These are phyloP conservation scores for Eupeodes latifasciatus DNA, from an alignment of 2,888 invertebrate species.

Conservation along the genomic window DNA sequence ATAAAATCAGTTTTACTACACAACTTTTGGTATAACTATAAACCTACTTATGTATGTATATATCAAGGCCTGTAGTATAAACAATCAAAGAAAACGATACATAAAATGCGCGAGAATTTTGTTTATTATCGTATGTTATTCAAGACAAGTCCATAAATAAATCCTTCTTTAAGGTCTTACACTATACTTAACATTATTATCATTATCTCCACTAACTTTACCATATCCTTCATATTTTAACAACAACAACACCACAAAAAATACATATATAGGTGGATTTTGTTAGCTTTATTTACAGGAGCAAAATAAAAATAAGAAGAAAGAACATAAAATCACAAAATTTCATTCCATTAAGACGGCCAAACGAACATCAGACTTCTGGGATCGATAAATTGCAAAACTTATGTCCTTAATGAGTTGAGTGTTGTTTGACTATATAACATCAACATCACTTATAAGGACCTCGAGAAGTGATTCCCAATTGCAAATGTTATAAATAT, in stretches of 20 bases:
- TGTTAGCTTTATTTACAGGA: background rate
- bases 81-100: conserved; percentile 1
- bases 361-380: conserved; percentile 29
- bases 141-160: conserved; percentile 1
- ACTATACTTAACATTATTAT: conserved; percentile 10
- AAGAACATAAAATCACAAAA: conserved; percentile 29
- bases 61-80: background rate
- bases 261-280: too few species aligned
- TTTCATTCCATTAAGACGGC: conserved; percentile 38
- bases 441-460: conserved; percentile 21
- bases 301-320: too few species aligned
- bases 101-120: background rate
- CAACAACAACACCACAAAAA: background rate
- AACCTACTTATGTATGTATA: background rate
- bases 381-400: conserved; percentile 48
- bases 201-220: conserved; percentile 34
- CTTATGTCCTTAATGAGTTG: conserved; percentile 48
- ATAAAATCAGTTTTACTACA: background rate
- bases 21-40: background rate
- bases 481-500: conserved; percentile 15
- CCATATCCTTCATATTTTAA: conserved; percentile 1
- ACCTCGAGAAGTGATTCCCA: conserved; percentile 27
- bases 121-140: background rate
- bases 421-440: conserved; percentile 42
- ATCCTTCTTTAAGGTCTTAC: background rate